These are phyloP conservation scores for Chymomyza caudatula DNA, from an alignment of 2,888 invertebrate species.

Conservation along the genomic window DNA sequence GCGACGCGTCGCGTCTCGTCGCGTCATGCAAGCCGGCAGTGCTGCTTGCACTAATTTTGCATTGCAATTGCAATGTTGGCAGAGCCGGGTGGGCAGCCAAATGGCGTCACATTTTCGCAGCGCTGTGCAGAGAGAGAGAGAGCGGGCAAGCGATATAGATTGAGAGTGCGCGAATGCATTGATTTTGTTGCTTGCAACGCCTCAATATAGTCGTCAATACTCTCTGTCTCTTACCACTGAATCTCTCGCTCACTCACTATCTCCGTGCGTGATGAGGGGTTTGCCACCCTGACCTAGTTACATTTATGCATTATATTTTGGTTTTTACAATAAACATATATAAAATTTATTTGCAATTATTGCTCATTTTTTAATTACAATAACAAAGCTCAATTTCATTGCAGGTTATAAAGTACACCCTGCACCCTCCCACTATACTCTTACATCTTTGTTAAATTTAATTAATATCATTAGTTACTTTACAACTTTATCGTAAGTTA, in stretches of 20 bases:
- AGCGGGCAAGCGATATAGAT: neutral
- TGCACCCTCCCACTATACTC: no score
- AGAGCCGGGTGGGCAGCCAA: neutral
- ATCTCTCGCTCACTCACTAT: slow-evolving; percentile 18
- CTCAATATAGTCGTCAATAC: slow-evolving; percentile 4
- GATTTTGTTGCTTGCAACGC: slow-evolving; percentile 20
- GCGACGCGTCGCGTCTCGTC: no score
- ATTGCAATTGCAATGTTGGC: slow-evolving; percentile 25
- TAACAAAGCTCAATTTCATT: slow-evolving; percentile 4
- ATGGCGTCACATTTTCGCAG: neutral
- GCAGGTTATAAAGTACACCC: no score
- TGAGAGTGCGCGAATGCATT: slow-evolving; percentile 21
- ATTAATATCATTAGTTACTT: slow-evolving; percentile 6
- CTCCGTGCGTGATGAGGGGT: slow-evolving; percentile 37
- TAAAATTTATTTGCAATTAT: slow-evolving; percentile 13
- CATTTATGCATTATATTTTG: slow-evolving; percentile 56
- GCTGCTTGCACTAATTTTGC: slow-evolving; percentile 58
- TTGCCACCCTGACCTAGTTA: slow-evolving; percentile 77
- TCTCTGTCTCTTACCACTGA: slow-evolving; percentile 8
- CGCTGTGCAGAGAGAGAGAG: slow-evolving; percentile 13
- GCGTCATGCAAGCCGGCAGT: slow-evolving; percentile 35
- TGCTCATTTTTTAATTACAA: slow-evolving; percentile 23
- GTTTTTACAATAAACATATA: slow-evolving; percentile 14
- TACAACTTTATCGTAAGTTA: neutral
- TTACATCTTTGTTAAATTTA: slow-evolving; percentile 17